Base-by-base conservation (phyloP, 2,797 vertebrate genomes). In the Poeciliopsis presidionis region DNA sequence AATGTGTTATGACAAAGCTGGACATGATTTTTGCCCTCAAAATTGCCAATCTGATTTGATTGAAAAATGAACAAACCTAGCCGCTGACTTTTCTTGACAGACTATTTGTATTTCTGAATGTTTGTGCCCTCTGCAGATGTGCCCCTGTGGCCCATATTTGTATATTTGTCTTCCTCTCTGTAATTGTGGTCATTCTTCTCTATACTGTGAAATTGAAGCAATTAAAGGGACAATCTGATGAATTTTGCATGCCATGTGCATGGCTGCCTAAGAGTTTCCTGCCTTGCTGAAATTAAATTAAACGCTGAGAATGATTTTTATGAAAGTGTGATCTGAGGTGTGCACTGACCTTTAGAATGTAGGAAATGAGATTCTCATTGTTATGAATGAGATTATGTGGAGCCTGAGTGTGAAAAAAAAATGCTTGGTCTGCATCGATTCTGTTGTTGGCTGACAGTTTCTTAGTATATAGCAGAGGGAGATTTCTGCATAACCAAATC, bases 321-420 rank as follows among this genome's bases (percentile, higher is more conserved):
- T 95, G 95, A 95, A 95, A 95, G 94, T 95, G 94, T 91, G 94
- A 95, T 95, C 94, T 94, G 94, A 95, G 93, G 93, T 95, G 94
- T 92, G 93, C 92, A 87, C 90, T 96, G 94, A 95, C 95, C 94
- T 96, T 96, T 96, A 92, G 89, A 95, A 93, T 92, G 92, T 91
- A 91, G 95, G 92, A 96, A 95, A 95, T 95, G 89, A 94, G 94
- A 95, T 94, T 94, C 90, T 92, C 91, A 92, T 95, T 93, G 92
- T 95, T 96, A 94, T 94, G 92, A 95, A 95, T 94, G 93, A 94
- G 93, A 95, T 95, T 92, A 94, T 90, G 92, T 86, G 75, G 83
- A 92, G 92, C 86, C 88, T 76, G 85, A 87, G 88, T 87, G 85
- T 87, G 86, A 5, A 39, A 86, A 91, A 85, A 83, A 90, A 86